These are phyloP conservation scores for Heteropelma amictum DNA, from an alignment of 2,888 invertebrate species.

Conservation along the genomic window DNA sequence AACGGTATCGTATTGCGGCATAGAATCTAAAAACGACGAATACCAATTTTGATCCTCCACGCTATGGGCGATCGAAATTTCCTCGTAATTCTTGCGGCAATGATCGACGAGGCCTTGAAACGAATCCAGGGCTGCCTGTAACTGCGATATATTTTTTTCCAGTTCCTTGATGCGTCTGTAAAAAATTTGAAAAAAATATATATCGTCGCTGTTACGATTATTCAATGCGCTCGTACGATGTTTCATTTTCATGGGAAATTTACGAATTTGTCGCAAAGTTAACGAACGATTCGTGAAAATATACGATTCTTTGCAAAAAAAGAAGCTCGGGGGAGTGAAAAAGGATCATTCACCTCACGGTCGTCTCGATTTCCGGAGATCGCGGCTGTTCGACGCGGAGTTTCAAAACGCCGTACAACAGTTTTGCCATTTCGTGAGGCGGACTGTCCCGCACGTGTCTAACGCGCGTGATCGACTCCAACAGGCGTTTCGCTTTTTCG, in stretches of 20 bases:
- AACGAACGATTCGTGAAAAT: background rate
- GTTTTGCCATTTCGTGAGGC: conserved; percentile 80
- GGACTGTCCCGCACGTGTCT: conserved; percentile 76
- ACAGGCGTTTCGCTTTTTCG: conserved; percentile 78
- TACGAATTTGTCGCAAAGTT: no score
- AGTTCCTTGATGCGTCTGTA: conserved; percentile 58
- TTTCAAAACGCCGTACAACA: conserved; percentile 81
- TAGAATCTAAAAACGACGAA: no score
- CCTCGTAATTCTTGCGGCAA: conserved; percentile 38
- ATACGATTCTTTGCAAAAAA: background rate
- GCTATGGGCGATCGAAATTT: background rate
- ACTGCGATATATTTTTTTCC: conserved; percentile 58
- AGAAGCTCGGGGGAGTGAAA: background rate
- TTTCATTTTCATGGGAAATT: background rate
- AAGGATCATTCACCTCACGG: conserved; percentile 30
- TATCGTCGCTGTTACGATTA: background rate
- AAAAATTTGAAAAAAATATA: background rate
- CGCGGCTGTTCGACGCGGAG: conserved; percentile 72
- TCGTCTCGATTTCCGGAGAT: background rate
- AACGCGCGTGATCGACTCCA: conserved; percentile 77
- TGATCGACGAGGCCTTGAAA: conserved; percentile 44
- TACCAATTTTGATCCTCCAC: conserved; percentile 1
- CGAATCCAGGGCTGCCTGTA: conserved; percentile 62
- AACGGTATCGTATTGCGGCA: conserved; percentile 49
- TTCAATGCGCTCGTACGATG: background rate